Base-by-base conservation (phyloP, 2,797 vertebrate genomes). In the Glyptemys insculpta region DNA sequence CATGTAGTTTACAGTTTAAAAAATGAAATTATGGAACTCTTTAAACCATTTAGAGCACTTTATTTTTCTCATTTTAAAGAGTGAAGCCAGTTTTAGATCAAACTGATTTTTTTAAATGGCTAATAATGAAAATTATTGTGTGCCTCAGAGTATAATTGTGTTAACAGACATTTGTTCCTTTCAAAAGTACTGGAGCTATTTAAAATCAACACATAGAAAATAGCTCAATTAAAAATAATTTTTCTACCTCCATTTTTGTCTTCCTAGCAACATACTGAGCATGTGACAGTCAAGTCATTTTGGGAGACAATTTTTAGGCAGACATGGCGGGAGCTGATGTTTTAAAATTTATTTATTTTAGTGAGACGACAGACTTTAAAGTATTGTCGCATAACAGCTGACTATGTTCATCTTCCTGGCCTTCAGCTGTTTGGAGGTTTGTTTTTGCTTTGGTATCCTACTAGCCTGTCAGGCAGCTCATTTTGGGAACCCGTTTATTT, bases 331-430 rank as follows among this genome's bases (percentile, higher is more conserved):
- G 25, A 2, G 1, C 3, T 52, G 87, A 86, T 84, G 81, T 12
- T 8, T 62, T 62, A 49, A n/a, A 37, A 37, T 15, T 34, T 88
- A 41, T 72, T 31, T 47, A 74, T 82, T 92, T 81, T 29, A 84
- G 15, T 81, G 65, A 89, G 57, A 5, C 41, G 57, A 47, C 3
- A 2, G 56, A 76, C 19, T 65, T 53, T 81, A 47, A 29, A 29
- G 50, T 72, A 80, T 54, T 89, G n/a, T 87, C 87, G 87, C 91
- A 54, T 65, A 92, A 83, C 57, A 92, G 57, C 80, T 74, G 76
- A 31, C 49, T 85, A 41, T 91, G 34, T 76, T 85, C 5, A 8
- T 83, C 72, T 78, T 88, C 54, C 49, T 93, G 52, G 15, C 68
- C 37, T 85, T 47, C 88, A 23, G 59, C 11, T 89, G 74, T 8